phyloP scores from a whole-genome alignment of 2,113 vertebrate genomes.

The Sula dactylatra region DNA sequence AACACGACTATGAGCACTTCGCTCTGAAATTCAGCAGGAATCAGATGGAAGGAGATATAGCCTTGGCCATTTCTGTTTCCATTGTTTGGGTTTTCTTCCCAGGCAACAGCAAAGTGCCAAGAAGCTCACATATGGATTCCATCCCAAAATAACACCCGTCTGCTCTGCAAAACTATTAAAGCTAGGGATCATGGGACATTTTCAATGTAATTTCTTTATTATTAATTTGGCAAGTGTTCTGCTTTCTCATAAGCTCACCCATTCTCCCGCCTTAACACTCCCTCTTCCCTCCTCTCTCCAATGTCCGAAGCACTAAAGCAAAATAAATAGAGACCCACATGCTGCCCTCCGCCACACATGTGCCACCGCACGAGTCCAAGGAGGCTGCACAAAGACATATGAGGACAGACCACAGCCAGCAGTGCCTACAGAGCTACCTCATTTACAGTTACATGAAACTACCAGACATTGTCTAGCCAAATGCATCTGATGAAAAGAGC shows the following conservation, averaged over 20 bases:
- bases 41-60: conserved; percentile 3
- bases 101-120: conserved; percentile 49
- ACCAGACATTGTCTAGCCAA: background rate
- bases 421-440: background rate
- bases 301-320: background rate
- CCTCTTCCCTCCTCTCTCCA: background rate
- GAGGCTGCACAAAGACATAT: background rate
- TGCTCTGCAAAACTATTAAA: conserved; percentile 35
- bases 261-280: background rate
- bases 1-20: background rate
- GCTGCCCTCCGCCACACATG: background rate
- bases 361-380: background rate
- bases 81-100: conserved; percentile 51
- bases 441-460: background rate
- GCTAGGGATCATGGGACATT: conserved; percentile 3
- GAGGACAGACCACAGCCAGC: background rate
- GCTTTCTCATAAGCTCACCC: background rate
- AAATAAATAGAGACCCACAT: background rate
- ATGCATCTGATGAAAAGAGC: background rate
- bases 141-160: conserved; percentile 56
- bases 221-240: conserved; percentile 41
- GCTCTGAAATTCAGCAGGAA: background rate
- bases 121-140: conserved; percentile 45
- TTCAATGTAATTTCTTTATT: conserved; percentile 38
- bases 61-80: conserved; percentile 1